These are phyloP conservation scores for Argyra leucocephala DNA, from an alignment of 2,888 invertebrate genomes.

Conservation along the genomic window DNA sequence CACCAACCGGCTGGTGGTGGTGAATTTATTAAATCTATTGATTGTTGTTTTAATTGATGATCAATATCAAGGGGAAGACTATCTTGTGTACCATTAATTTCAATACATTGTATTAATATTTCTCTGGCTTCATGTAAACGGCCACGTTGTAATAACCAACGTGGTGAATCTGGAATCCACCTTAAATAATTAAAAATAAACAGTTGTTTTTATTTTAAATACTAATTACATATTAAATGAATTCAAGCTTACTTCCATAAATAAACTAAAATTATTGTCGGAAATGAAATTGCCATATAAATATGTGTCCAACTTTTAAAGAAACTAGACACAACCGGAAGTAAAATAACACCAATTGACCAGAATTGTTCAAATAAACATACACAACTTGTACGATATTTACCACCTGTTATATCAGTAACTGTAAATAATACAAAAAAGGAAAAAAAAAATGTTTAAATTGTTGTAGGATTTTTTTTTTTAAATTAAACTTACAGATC, in stretches of 20 bases:
- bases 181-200: slow-evolving; percentile 24
- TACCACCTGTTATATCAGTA: slow-evolving; percentile 43
- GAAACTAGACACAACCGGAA: slow-evolving; percentile 43
- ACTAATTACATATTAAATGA: not conserved
- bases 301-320: slow-evolving; percentile 44
- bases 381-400: slow-evolving; percentile 38
- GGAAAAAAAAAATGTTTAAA: not conserved
- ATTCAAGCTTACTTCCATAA: slow-evolving; percentile 38
- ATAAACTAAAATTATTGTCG: slow-evolving; percentile 42
- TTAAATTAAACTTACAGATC: slow-evolving; percentile 40
- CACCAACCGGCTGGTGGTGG: slow-evolving; percentile 42
- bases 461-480: not conserved
- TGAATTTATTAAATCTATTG: slow-evolving; percentile 39
- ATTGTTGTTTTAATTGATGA: slow-evolving; percentile 40
- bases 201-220: not conserved
- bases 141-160: slow-evolving; percentile 44
- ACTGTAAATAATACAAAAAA: slow-evolving; percentile 31
- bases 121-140: slow-evolving; percentile 41
- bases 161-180: slow-evolving; percentile 46
- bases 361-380: slow-evolving; percentile 45
- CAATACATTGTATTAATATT: slow-evolving; percentile 40
- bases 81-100: slow-evolving; percentile 39
- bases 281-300: slow-evolving; percentile 45
- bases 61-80: slow-evolving; percentile 42
- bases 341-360: slow-evolving; percentile 45